Base-by-base conservation (phyloP, 2,797 vertebrate species). In the Ctenopoma kingsleyae region DNA sequence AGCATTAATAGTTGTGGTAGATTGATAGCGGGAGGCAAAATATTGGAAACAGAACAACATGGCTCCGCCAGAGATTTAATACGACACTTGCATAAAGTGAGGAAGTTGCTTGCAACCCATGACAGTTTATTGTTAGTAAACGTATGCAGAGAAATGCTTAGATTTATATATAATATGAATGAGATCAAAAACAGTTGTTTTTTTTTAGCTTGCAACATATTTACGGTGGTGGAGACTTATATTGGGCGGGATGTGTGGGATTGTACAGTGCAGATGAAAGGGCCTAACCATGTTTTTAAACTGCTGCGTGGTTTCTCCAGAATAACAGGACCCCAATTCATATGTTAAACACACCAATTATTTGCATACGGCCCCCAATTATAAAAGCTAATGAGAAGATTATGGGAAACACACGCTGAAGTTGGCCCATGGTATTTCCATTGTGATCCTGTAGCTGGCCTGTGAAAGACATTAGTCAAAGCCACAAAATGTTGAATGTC, bases 301-400 rank as follows among this genome's bases (percentile, higher is more conserved):
- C 65, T 51, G 41, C 20, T 10, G 56, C 25, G 3, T 3, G 61
- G 71, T 86, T 73, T 85, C n/a, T 75, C 49, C 63, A 44, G 65
- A 89, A 88, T 87, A 87, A 84, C 85, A 82, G 81, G 82, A 82
- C 81, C 81, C 62, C 87, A 59, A 91, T 93, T 94, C 89, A 92
- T 89, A 94, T 93, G 93, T 84, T 91, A 94, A 94, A 81, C 71
- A 89, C 78, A 53, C 65, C 74, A 85, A 87, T 93, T 88, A 94
- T 95, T 94, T 91, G 91, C 92, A 94, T 93, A 89, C 65, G 75
- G 53, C 74, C 73, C 77, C 51, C 87, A 90, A 89, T 94, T 94
- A 90, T 92, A 90, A 89, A 91, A 87, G 75, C 85, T 93, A 93
- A 94, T 92, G 91, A 92, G 91, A 75, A 87, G 86, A 91, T 92